Evolutionary conservation across 2,797 vertebrate species (phyloP).

Genomic region (Emys orbicularis): DNA sequence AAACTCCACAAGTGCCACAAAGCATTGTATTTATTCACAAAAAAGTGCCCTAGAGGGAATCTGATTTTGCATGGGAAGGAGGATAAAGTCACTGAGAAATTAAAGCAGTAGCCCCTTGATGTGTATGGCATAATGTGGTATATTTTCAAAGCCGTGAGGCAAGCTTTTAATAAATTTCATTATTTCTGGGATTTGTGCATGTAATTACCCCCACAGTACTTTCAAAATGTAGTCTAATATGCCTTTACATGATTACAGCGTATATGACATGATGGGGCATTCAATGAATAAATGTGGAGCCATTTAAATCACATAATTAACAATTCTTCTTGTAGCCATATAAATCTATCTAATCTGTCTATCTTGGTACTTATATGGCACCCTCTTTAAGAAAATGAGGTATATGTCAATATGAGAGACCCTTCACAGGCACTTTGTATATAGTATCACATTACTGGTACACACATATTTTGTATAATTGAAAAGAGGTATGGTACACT

Average conservation of each 20-base stretch:
- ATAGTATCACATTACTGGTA: conserved; percentile 7
- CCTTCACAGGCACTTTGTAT: not conserved
- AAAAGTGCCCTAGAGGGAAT: conserved; percentile 12
- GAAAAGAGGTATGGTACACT: not conserved
- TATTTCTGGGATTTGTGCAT: conserved; percentile 40
- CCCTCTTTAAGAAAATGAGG: not conserved
- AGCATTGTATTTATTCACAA: conserved; percentile 49
- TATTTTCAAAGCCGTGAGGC: conserved; percentile 23
- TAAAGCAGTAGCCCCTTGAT: conserved; percentile 16
- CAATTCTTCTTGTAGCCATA: conserved; percentile 12
- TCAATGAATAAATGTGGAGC: not conserved
- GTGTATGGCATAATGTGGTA: not conserved
- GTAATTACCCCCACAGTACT: conserved; percentile 30
- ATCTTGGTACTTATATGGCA: not conserved
- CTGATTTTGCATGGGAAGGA: conserved; percentile 44
- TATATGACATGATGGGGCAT: conserved; percentile 4
- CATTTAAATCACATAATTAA: conserved; percentile 11
- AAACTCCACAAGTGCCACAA: conserved; percentile 30
- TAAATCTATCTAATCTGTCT: conserved; percentile 19
- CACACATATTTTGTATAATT: conserved; percentile 26
- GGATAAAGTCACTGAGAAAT: conserved; percentile 35
- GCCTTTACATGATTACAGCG: conserved; percentile 35
- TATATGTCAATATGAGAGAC: not conserved
- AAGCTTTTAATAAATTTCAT: not conserved
- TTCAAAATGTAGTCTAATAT: conserved; percentile 33